Evolutionary conservation across 2,113 vertebrate genomes (phyloP), one percentile per base, ranked within the genome.

Genomic region (Corydoras sp.): DNA sequence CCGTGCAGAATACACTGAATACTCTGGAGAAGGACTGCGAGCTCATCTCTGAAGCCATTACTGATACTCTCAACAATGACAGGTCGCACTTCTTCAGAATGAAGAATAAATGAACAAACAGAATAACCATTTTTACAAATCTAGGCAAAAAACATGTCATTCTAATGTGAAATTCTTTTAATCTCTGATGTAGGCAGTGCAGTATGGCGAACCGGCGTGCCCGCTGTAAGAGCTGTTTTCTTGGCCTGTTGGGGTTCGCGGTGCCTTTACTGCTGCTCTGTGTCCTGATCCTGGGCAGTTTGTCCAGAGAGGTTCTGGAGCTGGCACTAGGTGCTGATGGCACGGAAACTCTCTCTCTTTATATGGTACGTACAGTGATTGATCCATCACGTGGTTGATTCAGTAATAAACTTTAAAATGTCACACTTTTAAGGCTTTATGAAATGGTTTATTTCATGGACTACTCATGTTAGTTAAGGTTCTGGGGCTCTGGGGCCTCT

Each of bases 1-100:
- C 89, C 0, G 86, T 91, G 54, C 89, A 91, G 83, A 91, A 89
- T 79, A 91, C 87, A 10, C 71, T 92, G 71, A 76, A 92, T 80
- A 88, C 90, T 79, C 86, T 91, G 80, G 90, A 91, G 80, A 91
- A 86, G 78, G 90, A 92, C 80, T 88, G 82, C 50, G 84, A 88
- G 76, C 81, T 89, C 9, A 87, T 93, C 76, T 84, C 78, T 3
- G 82, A 88, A 65, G 88, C 87, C 15, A 81, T 92, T 54, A 68
- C 82, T 0, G 78, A 81, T 2, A 82, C 79, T 0, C 85, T 93
- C 12, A 10, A 2, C 2, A 76, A 79, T 0, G 90, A 92, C 76
- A 79, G 88, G 92, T 92, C 80, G 51, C n/a, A 5, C 49, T 9
- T 51, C 49, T 9, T 51, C 2, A 51, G 7, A 51, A 9, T 51